phyloP scores from a whole-genome alignment of 1,140 invertebrate species.

The Cyclargus thomasi region DNA sequence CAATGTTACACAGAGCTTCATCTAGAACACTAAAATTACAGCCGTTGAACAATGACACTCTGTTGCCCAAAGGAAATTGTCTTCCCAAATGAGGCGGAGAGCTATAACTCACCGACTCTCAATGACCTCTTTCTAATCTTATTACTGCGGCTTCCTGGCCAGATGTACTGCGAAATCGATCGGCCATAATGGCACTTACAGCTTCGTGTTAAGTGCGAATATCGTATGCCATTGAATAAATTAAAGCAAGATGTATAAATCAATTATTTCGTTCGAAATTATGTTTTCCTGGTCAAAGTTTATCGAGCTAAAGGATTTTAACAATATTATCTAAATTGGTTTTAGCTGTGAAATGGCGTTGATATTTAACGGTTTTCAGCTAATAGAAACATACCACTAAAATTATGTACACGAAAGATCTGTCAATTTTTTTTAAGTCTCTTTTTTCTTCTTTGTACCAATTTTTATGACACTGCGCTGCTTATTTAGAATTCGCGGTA shows the following conservation, averaged over 20 bases:
- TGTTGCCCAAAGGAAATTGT: constrained; percentile 56
- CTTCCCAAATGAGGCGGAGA: constrained; percentile 50
- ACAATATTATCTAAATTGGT: not conserved
- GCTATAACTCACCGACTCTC: constrained; percentile 50
- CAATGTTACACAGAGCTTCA: not conserved
- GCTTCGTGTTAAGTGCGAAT: not conserved
- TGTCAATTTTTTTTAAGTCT: too few relatives aligned
- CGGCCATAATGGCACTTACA: constrained; percentile 19
- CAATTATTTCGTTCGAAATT: not conserved
- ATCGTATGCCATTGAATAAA: not conserved
- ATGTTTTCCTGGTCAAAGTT: not conserved
- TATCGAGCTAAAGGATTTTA: not conserved
- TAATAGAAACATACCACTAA: too few relatives aligned
- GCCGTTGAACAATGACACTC: constrained; percentile 36
- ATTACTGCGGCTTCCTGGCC: constrained; percentile 44
- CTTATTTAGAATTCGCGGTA: too few relatives aligned
- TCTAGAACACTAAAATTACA: constrained; percentile 22
- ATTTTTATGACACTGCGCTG: too few relatives aligned
- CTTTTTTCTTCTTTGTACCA: not conserved
- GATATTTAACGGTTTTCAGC: too few relatives aligned
- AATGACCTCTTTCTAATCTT: constrained; percentile 57
- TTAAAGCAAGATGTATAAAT: constrained; percentile 1
- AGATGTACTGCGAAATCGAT: constrained; percentile 15
- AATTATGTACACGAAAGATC: too few relatives aligned
- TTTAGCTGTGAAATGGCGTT: too few relatives aligned